Conservation (phyloP, 2,113 vertebrate species). For the Thomomys bottae region DNA sequence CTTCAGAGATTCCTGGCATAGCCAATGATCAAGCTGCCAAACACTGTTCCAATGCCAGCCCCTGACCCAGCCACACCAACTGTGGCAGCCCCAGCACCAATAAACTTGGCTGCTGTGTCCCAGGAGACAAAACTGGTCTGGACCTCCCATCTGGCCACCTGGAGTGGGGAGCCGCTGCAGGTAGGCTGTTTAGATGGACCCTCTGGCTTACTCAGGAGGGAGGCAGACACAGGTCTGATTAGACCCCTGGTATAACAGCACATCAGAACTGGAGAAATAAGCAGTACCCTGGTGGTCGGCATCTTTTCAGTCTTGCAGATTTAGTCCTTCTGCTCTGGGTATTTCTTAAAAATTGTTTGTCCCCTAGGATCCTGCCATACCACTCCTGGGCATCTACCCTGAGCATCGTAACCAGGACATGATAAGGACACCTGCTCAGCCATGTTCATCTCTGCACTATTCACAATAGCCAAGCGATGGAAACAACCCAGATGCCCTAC, state of each 20-base stretch:
- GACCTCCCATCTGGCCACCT: constrained; percentile 79
- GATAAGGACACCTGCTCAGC: too few species aligned
- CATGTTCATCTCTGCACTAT: too few species aligned
- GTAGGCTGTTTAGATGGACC: constrained; percentile 72
- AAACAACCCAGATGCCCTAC: too few species aligned
- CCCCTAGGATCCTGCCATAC: too few species aligned
- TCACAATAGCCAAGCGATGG: too few species aligned
- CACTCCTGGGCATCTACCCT: too few species aligned
- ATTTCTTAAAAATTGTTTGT: too few species aligned
- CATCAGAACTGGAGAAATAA: constrained; percentile 90
- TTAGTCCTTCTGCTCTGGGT: background rate
- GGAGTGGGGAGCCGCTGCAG: constrained; percentile 57
- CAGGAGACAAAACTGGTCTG: constrained; percentile 83
- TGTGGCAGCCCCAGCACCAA: too few species aligned
- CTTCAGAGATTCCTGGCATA: constrained; percentile 91
- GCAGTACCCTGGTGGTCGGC: constrained; percentile 93
- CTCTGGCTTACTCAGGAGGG: constrained; percentile 82
- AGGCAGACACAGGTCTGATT: constrained; percentile 83
- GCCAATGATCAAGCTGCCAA: constrained; percentile 90
- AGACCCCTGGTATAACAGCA: constrained; percentile 85
- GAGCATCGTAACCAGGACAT: too few species aligned
- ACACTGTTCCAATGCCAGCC: constrained; percentile 89
- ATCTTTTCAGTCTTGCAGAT: constrained; percentile 84
- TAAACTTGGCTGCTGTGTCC: too few species aligned
- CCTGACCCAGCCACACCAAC: too few species aligned